Evolutionary conservation across 35 echinoderm and acorn worm species (phyloP).

Genomic region (Apostichopus parvimensis): DNA sequence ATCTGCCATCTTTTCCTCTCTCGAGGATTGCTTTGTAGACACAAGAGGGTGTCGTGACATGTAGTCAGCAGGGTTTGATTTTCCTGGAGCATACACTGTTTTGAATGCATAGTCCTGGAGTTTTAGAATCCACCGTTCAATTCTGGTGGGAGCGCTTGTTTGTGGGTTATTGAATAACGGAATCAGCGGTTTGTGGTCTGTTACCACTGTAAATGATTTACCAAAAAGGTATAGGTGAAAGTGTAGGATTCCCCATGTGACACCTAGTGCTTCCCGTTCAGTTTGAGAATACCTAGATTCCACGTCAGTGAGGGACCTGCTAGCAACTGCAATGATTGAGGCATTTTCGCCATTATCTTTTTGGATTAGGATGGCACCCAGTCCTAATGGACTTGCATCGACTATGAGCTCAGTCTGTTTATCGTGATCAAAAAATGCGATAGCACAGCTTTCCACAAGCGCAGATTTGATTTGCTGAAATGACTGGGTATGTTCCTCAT

Average conservation of each 20-base stretch:
- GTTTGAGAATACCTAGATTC: conserved; percentile 81
- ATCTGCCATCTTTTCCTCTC: conserved; percentile 63
- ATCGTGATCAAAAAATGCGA: conserved; percentile 67
- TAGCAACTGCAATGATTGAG: conserved; percentile 33
- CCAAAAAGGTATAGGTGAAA: conserved; percentile 81
- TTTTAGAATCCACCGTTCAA: conserved; percentile 68
- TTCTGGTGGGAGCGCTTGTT: conserved; percentile 72
- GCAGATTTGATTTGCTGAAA: too few species aligned
- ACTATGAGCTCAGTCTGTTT: conserved; percentile 58
- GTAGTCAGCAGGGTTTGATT: conserved; percentile 66
- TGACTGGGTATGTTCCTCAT: too few species aligned
- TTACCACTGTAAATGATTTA: conserved; percentile 65
- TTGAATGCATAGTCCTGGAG: conserved; percentile 60
- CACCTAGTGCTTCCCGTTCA: conserved; percentile 67
- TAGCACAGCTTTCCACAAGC: conserved; percentile 31
- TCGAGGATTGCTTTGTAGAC: neutral
- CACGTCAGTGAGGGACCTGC: conserved; percentile 29
- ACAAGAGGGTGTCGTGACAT: conserved; percentile 56
- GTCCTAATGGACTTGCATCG: conserved; percentile 76
- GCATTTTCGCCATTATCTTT: conserved; percentile 16
- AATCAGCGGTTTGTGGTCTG: conserved; percentile 85
- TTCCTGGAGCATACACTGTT: conserved; percentile 36
- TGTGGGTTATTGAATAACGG: conserved; percentile 72
- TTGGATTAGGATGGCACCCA: conserved; percentile 60
- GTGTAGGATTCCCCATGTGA: conserved; percentile 76